Evolutionary conservation across 1,140 invertebrate species (phyloP).

Genomic region (Elymnias hypermnestra): DNA sequence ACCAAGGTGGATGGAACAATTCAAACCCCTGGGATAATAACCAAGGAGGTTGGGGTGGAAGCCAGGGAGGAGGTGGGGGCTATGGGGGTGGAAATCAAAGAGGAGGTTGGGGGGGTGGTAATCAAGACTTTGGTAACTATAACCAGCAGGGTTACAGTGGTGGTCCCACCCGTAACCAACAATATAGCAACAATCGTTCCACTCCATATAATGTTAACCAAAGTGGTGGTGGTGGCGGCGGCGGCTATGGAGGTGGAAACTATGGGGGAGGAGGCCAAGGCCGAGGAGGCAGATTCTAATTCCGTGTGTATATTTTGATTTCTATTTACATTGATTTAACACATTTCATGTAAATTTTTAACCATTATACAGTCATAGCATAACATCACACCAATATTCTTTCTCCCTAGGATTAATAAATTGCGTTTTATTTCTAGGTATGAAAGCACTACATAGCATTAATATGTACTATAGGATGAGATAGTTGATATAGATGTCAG

Average conservation of each 20-base stretch:
- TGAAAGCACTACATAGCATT: slow-evolving; percentile 9
- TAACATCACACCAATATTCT: slow-evolving; percentile 15
- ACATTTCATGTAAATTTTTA: neutral
- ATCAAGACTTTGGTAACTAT: slow-evolving; percentile 83
- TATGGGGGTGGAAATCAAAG: slow-evolving; percentile 51
- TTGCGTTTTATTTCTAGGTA: neutral
- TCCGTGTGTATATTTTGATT: slow-evolving; percentile 40
- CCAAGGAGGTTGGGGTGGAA: slow-evolving; percentile 59
- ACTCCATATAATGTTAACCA: slow-evolving; percentile 81
- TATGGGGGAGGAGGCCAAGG: slow-evolving; percentile 50
- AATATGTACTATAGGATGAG: slow-evolving; percentile 35
- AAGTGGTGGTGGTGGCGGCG: slow-evolving; percentile 71
- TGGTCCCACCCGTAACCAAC: slow-evolving; percentile 82
- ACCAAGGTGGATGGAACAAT: slow-evolving; percentile 61
- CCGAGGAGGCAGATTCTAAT: slow-evolving; percentile 56
- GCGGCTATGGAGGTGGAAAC: slow-evolving; percentile 45
- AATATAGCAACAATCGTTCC: slow-evolving; percentile 78
- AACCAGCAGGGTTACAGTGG: slow-evolving; percentile 86
- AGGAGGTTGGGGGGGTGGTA: slow-evolving; percentile 53
- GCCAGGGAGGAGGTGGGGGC: slow-evolving; percentile 49
- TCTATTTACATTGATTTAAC: slow-evolving; percentile 13
- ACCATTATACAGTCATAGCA: neutral
- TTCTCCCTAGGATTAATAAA: slow-evolving; percentile 18
- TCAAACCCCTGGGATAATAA: slow-evolving; percentile 64
- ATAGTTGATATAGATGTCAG: slow-evolving; percentile 28